phyloP scores from a whole-genome alignment of 2,888 invertebrate species.

The Drosophila lacicola region DNA sequence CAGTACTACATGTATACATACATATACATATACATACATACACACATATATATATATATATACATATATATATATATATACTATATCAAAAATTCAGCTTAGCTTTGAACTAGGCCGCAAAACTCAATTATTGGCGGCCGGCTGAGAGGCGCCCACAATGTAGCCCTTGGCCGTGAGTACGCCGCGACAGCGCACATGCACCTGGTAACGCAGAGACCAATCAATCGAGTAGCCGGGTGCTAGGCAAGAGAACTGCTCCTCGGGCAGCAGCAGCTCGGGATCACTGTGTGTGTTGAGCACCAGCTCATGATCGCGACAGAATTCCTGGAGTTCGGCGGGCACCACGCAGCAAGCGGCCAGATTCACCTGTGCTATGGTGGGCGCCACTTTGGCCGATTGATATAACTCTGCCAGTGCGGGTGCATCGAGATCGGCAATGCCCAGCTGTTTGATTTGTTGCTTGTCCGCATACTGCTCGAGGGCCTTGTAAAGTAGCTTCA shows the following conservation, averaged over 20 bases:
- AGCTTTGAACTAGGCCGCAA: conserved; percentile 39
- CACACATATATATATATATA: conserved; percentile 31
- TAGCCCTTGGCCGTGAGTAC: conserved; percentile 96
- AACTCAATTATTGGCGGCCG: conserved; percentile 37
- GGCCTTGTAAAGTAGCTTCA: conserved; percentile 91
- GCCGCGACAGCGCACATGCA: conserved; percentile 95
- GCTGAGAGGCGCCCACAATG: conserved; percentile 86
- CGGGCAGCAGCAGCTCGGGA: conserved; percentile 88
- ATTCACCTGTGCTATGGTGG: conserved; percentile 96
- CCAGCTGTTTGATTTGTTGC: conserved; percentile 90
- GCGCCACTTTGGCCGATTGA: conserved; percentile 91
- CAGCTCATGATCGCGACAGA: conserved; percentile 95
- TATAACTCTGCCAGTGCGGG: conserved; percentile 91
- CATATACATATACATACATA: conserved; percentile 22
- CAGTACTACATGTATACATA: conserved; percentile 52
- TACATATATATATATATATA: conserved; percentile 28
- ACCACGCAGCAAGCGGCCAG: conserved; percentile 97
- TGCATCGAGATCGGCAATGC: conserved; percentile 96
- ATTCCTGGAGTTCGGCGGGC: conserved; percentile 94
- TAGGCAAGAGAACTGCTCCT: conserved; percentile 86
- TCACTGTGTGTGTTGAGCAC: conserved; percentile 98
- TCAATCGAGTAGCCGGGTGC: conserved; percentile 86
- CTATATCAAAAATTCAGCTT: conserved; percentile 53
- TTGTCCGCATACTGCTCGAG: conserved; percentile 90
- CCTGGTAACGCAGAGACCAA: conserved; percentile 95